Evolutionary conservation across 2,797 vertebrate genomes (phyloP), one percentile per base, ranked within the genome.

Genomic region (Sciaenops ocellatus): DNA sequence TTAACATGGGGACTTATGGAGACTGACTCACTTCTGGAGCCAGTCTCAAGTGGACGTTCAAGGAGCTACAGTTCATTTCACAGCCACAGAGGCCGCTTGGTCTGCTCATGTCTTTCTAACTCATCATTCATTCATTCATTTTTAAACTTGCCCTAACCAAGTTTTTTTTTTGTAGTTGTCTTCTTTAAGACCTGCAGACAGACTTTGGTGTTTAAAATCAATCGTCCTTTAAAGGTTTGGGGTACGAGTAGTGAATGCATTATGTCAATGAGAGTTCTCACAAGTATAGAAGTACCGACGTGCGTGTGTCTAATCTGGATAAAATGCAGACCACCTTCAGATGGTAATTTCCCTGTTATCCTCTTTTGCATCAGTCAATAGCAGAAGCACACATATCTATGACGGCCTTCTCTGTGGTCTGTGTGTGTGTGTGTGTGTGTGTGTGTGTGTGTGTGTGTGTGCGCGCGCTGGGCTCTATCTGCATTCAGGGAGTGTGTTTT

Each of bases 301-400:
- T 70, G 3, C 62, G 22, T 64, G 46, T 75, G 74, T 80, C 64
- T 80, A 65, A 87, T 91, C 61, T 83, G 55, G 78, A 86, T 86
- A 75, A 80, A 80, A 83, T 0, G 16, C 80, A 86, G 83, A 85
- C 77, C 85, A 79, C 82, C 80, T 83, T 83, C 75, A 70, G 84
- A 38, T 78, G 74, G 67, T 89, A 85, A 89, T 90, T 86, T 80
- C 59, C 60, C 55, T 79, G 78, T 87, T 84, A 87, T 88, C 84
- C 59, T 62, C 69, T 38, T 78, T 85, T 74, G 54, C 77, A 87
- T 84, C 82, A 69, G 83, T 86, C 82, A 88, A 80, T 78, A 85
- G 55, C 50, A 72, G 69, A 87, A 55, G 56, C 47, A 63, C 73
- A 79, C 60, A 87, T 59, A 90, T 88, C 78, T 86, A 87, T 70